Base-by-base conservation (phyloP, 2,113 vertebrate genomes). In the Phoxinus phoxinus region DNA sequence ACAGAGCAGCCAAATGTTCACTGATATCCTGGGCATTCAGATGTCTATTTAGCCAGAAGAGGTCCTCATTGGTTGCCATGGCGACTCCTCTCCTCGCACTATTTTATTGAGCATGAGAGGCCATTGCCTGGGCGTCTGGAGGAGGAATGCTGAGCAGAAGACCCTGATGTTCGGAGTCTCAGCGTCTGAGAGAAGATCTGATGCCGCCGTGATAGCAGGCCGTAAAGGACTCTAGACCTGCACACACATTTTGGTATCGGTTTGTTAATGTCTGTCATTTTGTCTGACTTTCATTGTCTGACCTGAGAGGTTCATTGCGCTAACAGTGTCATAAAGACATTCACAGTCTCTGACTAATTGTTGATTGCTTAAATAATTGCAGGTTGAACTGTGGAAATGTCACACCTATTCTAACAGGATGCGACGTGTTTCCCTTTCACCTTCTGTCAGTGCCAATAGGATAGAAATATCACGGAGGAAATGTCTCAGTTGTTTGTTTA, bases 1-100 rank as follows among this genome's bases (percentile, higher is more conserved):
- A 87, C 73, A 90, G 90, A 89, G 89, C 86, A 88, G 90, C 86
- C 88, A 90, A 91, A 91, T 92, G 91, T 92, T 91, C 91, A 41
- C 89, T 88, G 85, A 88, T 86, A 91, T 91, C 86, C 92, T 77
- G 89, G 88, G 63, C 92, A 91, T 86, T 86, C 89, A 87, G 89
- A 90, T 25, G 82, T 69, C 89, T 79, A 46, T 83, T 80, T 48
- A 37, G 85, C 89, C 93, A 93, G 91, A 92, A 93, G 92, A 92
- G 90, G 85, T 86, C 87, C 91, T 75, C 85, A 87, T 87, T 79
- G 85, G 92, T 94, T 94, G 81, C 91, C 91, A 93, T 87, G 83
- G 93, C 85, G 91, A 94, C 90, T 90, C 74, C 63, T 35, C 71
- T 85, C 85, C 85, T 90, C 80, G 82, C 86, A 78, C 44, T 72